A percentile compares a stretch with the other conserved stretches of the same genome.
Evolutionary conservation across 2,797 vertebrate genomes (phyloP).

Genomic region (Psittacula echo): DNA sequence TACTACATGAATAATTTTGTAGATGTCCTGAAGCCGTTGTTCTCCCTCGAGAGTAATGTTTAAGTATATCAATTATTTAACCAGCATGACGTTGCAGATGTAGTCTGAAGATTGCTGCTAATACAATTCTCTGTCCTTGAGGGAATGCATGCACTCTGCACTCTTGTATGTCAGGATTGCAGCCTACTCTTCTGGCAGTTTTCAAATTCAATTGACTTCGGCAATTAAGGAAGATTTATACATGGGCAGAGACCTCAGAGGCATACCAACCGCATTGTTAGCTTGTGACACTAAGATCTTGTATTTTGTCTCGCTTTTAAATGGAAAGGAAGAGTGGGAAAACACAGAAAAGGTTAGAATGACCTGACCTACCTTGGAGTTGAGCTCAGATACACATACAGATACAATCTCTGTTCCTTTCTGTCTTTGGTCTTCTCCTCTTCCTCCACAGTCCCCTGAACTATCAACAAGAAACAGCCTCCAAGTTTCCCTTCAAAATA

Average conservation of each 20-base stretch:
- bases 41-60: background rate
- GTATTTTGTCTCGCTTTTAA: background rate
- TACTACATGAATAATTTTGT: background rate
- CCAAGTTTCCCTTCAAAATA: conserved; percentile 2
- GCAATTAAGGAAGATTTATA: background rate
- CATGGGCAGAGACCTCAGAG: background rate
- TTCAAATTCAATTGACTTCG: background rate
- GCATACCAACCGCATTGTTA: background rate
- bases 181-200: background rate
- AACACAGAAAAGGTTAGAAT: background rate
- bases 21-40: background rate
- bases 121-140: background rate
- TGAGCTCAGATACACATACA: background rate
- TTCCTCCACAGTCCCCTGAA: background rate
- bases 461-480: background rate
- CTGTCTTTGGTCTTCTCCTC: background rate
- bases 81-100: background rate
- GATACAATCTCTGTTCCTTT: background rate
- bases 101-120: background rate
- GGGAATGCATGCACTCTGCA: background rate
- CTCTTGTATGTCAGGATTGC: background rate
- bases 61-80: background rate
- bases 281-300: background rate
- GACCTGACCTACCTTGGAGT: background rate
- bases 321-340: background rate